phyloP scores from a whole-genome alignment of 2,888 invertebrate species.

The Colostygia pectinataria region DNA sequence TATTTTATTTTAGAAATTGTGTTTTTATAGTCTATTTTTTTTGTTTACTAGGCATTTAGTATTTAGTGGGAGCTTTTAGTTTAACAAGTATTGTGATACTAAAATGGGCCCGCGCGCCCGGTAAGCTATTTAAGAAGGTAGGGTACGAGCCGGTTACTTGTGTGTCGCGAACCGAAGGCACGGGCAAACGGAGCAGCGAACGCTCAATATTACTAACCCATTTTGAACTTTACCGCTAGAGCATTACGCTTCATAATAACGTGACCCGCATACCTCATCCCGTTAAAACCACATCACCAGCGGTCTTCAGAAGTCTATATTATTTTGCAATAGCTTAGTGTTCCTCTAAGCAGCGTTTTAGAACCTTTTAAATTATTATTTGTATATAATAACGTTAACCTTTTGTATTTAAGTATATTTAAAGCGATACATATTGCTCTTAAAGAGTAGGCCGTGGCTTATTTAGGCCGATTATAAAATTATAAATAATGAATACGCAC shows the following conservation, averaged over 20 bases:
- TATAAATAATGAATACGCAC: constrained; percentile 39
- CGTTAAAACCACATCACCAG: constrained; percentile 6
- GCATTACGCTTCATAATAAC: constrained; percentile 3
- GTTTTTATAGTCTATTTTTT: constrained; percentile 57
- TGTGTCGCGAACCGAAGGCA: not conserved
- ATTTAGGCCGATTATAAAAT: constrained; percentile 42
- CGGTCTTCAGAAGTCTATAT: constrained; percentile 16
- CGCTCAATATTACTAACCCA: not conserved
- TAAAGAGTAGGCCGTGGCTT: constrained; percentile 56
- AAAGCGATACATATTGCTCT: constrained; percentile 50
- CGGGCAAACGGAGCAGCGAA: constrained; percentile 3
- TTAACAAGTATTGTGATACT: constrained; percentile 77
- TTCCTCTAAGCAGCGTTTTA: constrained; percentile 28
- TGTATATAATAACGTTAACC: constrained; percentile 73
- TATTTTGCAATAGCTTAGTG: constrained; percentile 23
- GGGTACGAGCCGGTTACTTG: not conserved
- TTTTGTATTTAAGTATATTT: constrained; percentile 73
- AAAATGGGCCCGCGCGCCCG: constrained; percentile 70
- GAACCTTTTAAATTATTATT: constrained; percentile 66
- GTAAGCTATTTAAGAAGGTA: constrained; percentile 61
- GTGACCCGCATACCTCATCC: constrained; percentile 8
- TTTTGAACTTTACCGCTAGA: not conserved
- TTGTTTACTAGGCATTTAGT: constrained; percentile 63
- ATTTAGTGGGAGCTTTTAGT: constrained; percentile 71
- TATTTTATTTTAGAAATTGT: constrained; percentile 61